Conservation (phyloP, 23 tunicate species). For the Ascidia mentula region DNA sequence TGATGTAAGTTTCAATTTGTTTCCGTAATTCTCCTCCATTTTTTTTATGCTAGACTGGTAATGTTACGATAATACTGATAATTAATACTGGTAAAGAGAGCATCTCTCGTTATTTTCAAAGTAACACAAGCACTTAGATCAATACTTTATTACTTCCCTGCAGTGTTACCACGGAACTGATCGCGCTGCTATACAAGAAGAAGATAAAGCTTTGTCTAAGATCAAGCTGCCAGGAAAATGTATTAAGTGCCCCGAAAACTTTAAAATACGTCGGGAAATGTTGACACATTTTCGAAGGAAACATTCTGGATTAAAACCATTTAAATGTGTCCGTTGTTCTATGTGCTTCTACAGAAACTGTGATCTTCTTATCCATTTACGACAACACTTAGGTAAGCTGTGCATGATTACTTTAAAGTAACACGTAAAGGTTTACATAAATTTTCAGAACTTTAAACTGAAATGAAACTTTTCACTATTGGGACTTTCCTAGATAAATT, state of each 20-base stretch:
- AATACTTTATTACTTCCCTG: neutral
- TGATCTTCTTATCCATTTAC: constrained; percentile 48
- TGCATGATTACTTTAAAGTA: no score
- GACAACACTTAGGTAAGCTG: constrained; percentile 52
- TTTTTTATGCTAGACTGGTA: no score
- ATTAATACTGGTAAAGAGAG: no score
- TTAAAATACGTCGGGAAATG: constrained; percentile 22
- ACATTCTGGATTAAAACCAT: constrained; percentile 37
- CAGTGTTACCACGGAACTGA: constrained; percentile 65
- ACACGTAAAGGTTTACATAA: no score
- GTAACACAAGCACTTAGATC: no score
- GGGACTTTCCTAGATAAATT: no score
- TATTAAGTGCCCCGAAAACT: constrained; percentile 22
- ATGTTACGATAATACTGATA: no score
- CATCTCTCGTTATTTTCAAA: no score
- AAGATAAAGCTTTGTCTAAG: constrained; percentile 1
- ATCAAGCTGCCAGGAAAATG: constrained; percentile 45
- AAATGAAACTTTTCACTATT: no score
- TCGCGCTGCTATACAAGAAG: constrained; percentile 24
- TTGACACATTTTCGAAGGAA: constrained; percentile 39
- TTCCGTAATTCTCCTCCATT: no score
- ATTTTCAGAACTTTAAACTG: no score
- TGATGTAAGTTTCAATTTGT: constrained; percentile 36
- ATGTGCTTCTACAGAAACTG: constrained; percentile 25
- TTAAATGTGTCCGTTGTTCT: constrained; percentile 49